Percentiles rank a stretch among this genome's conserved stretches.
Conservation (phyloP, 2,888 invertebrate species). For the Meiosimyza decipiens region DNA sequence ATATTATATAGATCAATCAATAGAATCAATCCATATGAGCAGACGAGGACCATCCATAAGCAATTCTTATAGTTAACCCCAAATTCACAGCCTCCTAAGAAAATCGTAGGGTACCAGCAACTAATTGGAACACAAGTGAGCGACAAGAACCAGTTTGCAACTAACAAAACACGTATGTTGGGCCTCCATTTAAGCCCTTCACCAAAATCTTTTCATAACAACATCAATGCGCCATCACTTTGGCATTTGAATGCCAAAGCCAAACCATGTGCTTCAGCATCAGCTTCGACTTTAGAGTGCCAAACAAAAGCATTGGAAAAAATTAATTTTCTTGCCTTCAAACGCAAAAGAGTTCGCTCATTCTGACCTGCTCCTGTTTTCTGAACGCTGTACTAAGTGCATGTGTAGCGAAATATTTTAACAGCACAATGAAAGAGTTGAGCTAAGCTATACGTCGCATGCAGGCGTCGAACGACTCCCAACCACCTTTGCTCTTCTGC, state of each 20-base stretch:
- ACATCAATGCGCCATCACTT: constrained; percentile 4
- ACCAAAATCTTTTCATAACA: background rate
- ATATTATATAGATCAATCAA: too few species aligned
- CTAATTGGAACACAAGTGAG: constrained; percentile 32
- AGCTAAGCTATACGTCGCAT: background rate
- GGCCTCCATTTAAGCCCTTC: constrained; percentile 16
- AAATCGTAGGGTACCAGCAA: background rate
- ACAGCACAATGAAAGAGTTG: background rate
- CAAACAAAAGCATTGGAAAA: constrained; percentile 54
- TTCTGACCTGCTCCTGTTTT: background rate
- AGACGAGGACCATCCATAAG: too few species aligned
- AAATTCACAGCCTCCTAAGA: too few species aligned
- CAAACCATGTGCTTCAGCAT: too few species aligned
- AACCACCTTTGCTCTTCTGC: too few species aligned
- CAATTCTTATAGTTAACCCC: too few species aligned
- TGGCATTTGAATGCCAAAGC: too few species aligned
- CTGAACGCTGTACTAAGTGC: too few species aligned
- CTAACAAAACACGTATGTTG: constrained; percentile 16
- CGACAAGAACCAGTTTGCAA: constrained; percentile 15
- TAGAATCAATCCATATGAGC: too few species aligned
- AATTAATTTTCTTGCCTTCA: constrained; percentile 61
- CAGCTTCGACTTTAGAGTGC: constrained; percentile 35
- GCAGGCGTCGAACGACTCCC: too few species aligned
- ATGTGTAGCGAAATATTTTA: too few species aligned
- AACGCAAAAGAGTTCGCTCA: constrained; percentile 50